Evolutionary conservation across 2,113 vertebrate genomes (phyloP).

Genomic region (Polypterus senegalus): DNA sequence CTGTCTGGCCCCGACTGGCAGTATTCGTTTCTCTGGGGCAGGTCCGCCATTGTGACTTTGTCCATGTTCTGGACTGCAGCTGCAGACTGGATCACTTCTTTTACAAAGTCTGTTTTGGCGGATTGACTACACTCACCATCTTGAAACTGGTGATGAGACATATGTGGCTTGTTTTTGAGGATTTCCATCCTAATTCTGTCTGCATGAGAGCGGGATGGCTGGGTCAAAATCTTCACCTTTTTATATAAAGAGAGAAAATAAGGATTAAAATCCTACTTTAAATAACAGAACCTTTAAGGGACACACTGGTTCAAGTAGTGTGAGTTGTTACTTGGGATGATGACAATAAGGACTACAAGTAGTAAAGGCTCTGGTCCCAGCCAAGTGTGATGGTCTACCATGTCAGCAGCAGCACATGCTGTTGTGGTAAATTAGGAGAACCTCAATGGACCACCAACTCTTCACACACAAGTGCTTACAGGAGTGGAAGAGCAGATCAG

Average conservation of each 20-base stretch:
- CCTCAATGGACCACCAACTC: too few relatives aligned
- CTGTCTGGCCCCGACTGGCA: constrained; percentile 65
- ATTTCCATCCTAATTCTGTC: constrained; percentile 66
- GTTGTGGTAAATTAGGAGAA: too few relatives aligned
- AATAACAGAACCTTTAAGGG: too few relatives aligned
- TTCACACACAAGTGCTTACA: too few relatives aligned
- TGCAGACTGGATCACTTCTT: constrained; percentile 65
- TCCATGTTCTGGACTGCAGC: constrained; percentile 52
- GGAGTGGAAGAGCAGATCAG: too few relatives aligned
- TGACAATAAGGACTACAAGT: too few relatives aligned
- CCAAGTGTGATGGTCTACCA: too few relatives aligned
- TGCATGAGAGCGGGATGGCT: constrained; percentile 55
- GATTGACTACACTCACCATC: constrained; percentile 9
- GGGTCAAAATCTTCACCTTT: constrained; percentile 72
- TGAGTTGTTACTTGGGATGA: too few relatives aligned
- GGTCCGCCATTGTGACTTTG: constrained; percentile 20
- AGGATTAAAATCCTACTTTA: too few relatives aligned
- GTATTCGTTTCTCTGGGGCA: constrained; percentile 64
- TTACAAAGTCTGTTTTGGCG: constrained; percentile 53
- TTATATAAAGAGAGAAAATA: neutral
- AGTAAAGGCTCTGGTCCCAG: too few relatives aligned
- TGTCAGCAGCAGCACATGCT: too few relatives aligned
- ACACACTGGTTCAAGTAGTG: too few relatives aligned
- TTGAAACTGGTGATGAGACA: accelerated
- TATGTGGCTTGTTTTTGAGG: constrained; percentile 47